Evolutionary conservation across 2,797 vertebrate genomes (phyloP), one percentile per base, ranked within the genome.

Genomic region (Malurus splendens): DNA sequence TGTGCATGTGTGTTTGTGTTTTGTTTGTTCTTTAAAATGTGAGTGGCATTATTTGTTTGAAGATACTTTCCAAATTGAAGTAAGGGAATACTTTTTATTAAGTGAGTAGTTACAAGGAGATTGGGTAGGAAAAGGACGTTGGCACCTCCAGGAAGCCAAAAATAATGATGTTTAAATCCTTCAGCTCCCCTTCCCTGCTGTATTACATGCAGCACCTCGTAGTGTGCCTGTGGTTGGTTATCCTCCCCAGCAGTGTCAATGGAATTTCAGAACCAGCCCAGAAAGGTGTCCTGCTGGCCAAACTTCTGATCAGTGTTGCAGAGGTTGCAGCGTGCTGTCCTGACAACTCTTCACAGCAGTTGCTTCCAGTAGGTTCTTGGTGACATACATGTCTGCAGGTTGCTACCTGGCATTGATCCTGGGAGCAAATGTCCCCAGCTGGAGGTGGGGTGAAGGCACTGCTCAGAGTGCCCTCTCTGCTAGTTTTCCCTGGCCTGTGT

Each of bases 181-280:
- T 85, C 65, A 60, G 33, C 16, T 87, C 25, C 18, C 14, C 27
- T 76, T 84, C 28, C 8, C 16, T 42, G 36, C 42, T 78, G 19
- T 55, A 1, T 86, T 65, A 2, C 14, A 13, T 15, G 1, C 55
- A 36, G 24, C 15, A 10, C 23, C 24, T 70, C 1, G 0, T 39
- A 6, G 33, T 6, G 25, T 74, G 39, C 61, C 52, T 56, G 20
- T 71, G 64, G 51, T 41, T 78, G 52, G 55, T 68, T 90, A n/a
- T 42, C 7, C 24, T 47, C 59, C 51, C 5, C 32, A 61, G 70
- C 22, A 33, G 32, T 22, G 45, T 30, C n/a, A 19, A 22, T 4
- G 12, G 64, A 18, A 32, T 66, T 41, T 66, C 30, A 1, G 57
- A 64, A 57, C 13, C 1, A 2, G 10, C 25, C 10, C 32, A 33